Evolutionary conservation across 1,140 invertebrate species (phyloP).

Genomic region (Heliconius hewitsoni): DNA sequence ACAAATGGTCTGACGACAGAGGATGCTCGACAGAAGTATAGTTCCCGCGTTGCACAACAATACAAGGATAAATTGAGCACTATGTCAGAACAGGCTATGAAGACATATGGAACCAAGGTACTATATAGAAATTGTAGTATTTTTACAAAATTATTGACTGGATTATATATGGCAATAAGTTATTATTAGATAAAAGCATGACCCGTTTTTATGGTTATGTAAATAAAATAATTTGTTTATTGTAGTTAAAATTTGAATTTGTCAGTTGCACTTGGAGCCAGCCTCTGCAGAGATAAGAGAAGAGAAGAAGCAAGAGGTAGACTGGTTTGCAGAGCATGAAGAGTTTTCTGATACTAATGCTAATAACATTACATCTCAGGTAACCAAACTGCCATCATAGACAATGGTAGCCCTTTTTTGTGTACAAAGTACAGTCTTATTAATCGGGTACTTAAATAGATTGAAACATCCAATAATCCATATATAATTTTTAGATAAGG

Average conservation of each 20-base stretch:
- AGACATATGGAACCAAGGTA: slow-evolving; percentile 94
- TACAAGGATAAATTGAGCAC: slow-evolving; percentile 94
- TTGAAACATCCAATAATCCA: too few relatives aligned
- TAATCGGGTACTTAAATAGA: too few relatives aligned
- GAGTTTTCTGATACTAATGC: slow-evolving; percentile 59
- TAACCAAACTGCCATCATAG: slow-evolving; percentile 54
- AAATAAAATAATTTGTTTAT: too few relatives aligned
- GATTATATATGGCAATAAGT: too few relatives aligned
- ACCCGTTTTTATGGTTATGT: too few relatives aligned
- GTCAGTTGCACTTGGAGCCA: slow-evolving; percentile 66
- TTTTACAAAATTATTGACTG: too few relatives aligned
- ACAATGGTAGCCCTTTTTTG: slow-evolving; percentile 17
- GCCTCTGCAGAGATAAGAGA: slow-evolving; percentile 57
- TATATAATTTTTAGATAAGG: too few relatives aligned
- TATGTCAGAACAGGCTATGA: slow-evolving; percentile 92
- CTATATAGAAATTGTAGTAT: neutral
- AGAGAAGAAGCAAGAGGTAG: slow-evolving; percentile 68
- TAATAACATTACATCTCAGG: slow-evolving; percentile 68
- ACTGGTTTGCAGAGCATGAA: slow-evolving; percentile 73
- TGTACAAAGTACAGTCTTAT: neutral
- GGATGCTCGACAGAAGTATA: slow-evolving; percentile 99
- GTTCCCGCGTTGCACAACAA: slow-evolving; percentile 95
- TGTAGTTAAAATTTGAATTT: neutral
- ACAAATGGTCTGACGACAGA: slow-evolving; percentile 95
- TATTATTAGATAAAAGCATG: too few relatives aligned